A percentile compares a stretch with the other conserved stretches of the same genome.
Conservation (phyloP, 2,888 invertebrate genomes). For the Drosophila histrio region DNA sequence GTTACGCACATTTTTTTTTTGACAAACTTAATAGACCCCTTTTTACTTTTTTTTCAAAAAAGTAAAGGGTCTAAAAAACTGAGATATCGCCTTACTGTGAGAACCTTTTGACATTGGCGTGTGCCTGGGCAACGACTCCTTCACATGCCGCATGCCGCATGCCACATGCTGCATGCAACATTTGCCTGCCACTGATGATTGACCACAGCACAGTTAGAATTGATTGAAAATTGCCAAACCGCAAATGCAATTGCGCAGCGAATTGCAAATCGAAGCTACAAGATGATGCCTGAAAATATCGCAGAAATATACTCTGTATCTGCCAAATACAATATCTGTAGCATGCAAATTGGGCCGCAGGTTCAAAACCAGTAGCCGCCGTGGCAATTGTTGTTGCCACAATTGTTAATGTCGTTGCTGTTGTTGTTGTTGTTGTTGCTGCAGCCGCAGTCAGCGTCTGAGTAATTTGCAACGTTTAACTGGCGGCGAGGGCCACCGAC, state of each 20-base stretch:
- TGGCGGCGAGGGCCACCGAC: conserved; percentile 71
- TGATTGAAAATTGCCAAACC: conserved; percentile 72
- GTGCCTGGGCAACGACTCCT: conserved; percentile 49
- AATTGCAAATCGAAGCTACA: conserved; percentile 67
- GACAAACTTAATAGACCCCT: no score
- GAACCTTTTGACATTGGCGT: conserved; percentile 76
- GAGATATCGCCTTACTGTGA: conserved; percentile 49
- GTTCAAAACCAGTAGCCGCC: conserved; percentile 73
- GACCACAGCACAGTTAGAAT: conserved; percentile 67
- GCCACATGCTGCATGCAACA: conserved; percentile 3
- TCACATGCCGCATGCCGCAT: conserved; percentile 4
- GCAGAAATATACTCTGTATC: conserved; percentile 5
- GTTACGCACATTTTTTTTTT: no score
- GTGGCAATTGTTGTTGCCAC: conserved; percentile 2
- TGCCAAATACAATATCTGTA: conserved; percentile 16
- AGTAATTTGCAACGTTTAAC: conserved; percentile 75
- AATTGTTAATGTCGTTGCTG: background rate
- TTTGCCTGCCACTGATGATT: conserved; percentile 38
- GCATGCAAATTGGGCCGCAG: conserved; percentile 69
- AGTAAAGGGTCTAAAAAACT: no score
- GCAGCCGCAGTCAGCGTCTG: conserved; percentile 26
- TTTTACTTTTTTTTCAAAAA: no score
- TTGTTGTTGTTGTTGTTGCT: conserved; percentile 5
- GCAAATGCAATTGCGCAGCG: conserved; percentile 73
- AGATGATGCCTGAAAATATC: conserved; percentile 5